Conservation (phyloP, 2,113 vertebrate genomes). For the Ranitomeya imitator region DNA sequence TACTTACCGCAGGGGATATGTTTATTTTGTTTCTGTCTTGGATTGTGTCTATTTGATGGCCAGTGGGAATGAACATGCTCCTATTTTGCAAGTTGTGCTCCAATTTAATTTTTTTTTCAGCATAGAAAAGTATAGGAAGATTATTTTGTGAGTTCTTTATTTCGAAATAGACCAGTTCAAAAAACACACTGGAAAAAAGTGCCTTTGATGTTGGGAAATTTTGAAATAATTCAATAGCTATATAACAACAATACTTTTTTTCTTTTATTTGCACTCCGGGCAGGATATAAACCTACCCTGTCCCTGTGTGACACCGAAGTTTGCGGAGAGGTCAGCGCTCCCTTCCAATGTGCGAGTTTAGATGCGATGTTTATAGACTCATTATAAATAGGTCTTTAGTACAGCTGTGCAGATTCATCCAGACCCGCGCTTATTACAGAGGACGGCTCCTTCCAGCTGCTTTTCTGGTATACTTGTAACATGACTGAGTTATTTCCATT, state of each 20-base stretch:
- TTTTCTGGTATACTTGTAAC: constrained; percentile 13
- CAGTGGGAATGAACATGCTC: too few species aligned
- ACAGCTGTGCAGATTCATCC: constrained; percentile 44
- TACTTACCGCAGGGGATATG: too few species aligned
- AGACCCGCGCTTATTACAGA: constrained; percentile 20
- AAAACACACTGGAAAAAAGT: too few species aligned
- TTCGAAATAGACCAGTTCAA: too few species aligned
- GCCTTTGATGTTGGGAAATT: background rate
- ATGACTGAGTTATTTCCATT: constrained; percentile 40
- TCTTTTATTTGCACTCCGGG: background rate
- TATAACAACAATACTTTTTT: too few species aligned
- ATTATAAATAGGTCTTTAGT: constrained; percentile 12
- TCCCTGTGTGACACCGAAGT: background rate
- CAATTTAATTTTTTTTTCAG: too few species aligned
- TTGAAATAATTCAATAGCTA: too few species aligned
- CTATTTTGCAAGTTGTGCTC: too few species aligned
- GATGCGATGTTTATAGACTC: constrained; percentile 44
- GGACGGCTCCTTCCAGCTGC: constrained; percentile 39
- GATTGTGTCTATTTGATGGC: too few species aligned
- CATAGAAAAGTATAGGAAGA: too few species aligned
- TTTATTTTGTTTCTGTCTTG: too few species aligned
- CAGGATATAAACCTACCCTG: background rate
- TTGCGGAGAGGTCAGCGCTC: background rate
- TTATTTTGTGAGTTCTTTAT: too few species aligned
- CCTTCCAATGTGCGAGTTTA: background rate